phyloP scores from a whole-genome alignment of 2,797 vertebrate genomes.

The Manis javanica region DNA sequence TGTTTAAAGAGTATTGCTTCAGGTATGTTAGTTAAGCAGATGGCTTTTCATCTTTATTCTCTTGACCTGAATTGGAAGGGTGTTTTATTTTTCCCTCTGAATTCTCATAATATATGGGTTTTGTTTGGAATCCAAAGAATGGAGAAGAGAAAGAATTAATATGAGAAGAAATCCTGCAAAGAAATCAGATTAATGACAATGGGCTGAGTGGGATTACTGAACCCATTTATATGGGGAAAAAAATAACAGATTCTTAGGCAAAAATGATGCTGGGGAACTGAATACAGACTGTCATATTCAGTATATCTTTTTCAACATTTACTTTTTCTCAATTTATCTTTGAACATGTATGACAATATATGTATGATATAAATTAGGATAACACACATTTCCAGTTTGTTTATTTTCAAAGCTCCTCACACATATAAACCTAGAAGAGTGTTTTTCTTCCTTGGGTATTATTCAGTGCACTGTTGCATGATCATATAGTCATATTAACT shows the following conservation, averaged over 20 bases:
- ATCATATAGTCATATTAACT: neutral
- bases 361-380: neutral
- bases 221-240: neutral
- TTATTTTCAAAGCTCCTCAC: conserved; percentile 19
- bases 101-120: neutral
- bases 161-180: neutral
- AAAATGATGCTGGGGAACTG: neutral
- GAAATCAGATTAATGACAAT: neutral
- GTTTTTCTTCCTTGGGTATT: neutral
- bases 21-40: neutral
- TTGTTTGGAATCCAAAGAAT: neutral
- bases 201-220: neutral
- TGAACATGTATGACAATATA: neutral
- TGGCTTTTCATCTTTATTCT: neutral
- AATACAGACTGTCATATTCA: neutral
- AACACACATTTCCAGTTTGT: neutral
- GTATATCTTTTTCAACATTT: neutral
- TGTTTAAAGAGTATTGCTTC: neutral
- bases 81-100: neutral
- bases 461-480: neutral
- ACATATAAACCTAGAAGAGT: neutral
- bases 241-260: neutral
- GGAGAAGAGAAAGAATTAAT: neutral
- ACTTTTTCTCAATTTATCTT: neutral
- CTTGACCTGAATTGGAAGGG: neutral